A percentile compares a stretch with the other conserved stretches of the same genome.
These are phyloP conservation scores for Paguma larvata DNA, from an alignment of 2,797 vertebrate species.

Conservation along the genomic window DNA sequence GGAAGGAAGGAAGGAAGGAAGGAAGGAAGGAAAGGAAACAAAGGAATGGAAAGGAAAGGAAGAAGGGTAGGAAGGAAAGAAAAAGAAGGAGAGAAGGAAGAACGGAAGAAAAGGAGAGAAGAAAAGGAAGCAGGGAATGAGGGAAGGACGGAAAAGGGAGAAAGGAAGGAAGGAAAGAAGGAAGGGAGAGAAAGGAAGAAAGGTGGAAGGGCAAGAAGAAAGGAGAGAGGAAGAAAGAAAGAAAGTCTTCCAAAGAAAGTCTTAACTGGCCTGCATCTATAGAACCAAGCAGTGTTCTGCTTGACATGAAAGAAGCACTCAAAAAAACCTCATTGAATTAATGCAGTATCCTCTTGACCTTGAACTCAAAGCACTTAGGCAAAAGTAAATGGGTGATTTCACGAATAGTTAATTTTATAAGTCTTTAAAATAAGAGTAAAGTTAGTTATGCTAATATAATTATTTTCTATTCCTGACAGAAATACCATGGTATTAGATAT, in stretches of 20 bases:
- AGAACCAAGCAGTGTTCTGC: not conserved
- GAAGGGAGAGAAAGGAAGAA: not conserved
- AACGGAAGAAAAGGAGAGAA: not conserved
- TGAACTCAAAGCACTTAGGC: not conserved
- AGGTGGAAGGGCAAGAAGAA: not conserved
- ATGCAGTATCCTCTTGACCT: not conserved
- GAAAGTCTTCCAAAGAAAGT: not conserved
- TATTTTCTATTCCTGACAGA: not conserved
- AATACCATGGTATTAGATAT: not conserved
- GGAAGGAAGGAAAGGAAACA: too few relatives aligned
- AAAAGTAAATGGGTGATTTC: not conserved
- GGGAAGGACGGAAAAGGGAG: too few relatives aligned
- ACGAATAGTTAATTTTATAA: not conserved
- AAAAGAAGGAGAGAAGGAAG: not conserved
- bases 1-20: too few relatives aligned
- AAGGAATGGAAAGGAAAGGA: too few relatives aligned
- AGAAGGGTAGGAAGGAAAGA: not conserved
- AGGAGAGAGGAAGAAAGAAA: not conserved
- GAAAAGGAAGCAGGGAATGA: too few relatives aligned
- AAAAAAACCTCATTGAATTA: not conserved
- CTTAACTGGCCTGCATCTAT: not conserved
- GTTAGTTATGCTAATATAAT: not conserved
- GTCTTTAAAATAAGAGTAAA: not conserved
- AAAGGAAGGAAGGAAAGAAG: rapidly evolving
- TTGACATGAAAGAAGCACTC: not conserved